A percentile compares a stretch with the other conserved stretches of the same genome.
Conservation (phyloP, 2,113 vertebrate genomes). For the Lepidothrix coronata region DNA sequence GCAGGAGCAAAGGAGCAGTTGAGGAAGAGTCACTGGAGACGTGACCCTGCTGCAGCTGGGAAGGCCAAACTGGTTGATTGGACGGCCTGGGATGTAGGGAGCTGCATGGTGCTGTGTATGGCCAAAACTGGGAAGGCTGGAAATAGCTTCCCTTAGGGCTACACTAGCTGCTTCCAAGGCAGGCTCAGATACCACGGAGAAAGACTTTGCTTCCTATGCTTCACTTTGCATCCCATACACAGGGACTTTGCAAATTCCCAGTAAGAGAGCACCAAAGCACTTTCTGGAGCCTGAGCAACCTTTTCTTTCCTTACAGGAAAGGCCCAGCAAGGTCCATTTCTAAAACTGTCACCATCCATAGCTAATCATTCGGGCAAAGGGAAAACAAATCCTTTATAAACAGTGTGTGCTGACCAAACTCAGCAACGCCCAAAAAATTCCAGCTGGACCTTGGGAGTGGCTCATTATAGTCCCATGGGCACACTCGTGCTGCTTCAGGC, state of each 20-base stretch:
- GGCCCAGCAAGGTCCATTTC: background rate
- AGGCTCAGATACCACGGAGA: background rate
- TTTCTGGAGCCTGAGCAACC: background rate
- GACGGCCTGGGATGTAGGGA: background rate
- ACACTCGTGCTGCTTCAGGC: background rate
- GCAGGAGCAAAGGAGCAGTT: background rate
- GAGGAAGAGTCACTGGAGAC: background rate
- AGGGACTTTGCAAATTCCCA: background rate
- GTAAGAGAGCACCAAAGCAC: background rate
- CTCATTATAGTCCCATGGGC: background rate
- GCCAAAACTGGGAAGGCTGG: background rate
- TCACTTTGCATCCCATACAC: background rate
- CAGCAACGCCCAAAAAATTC: background rate
- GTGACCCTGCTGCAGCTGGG: background rate
- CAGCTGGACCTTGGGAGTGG: background rate
- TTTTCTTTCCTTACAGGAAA: background rate
- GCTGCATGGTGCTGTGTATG: rapidly evolving
- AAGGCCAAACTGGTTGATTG: background rate
- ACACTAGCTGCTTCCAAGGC: background rate
- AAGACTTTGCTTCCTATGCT: background rate
- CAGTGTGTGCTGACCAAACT: background rate
- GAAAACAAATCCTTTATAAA: background rate
- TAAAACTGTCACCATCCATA: background rate
- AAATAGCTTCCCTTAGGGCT: background rate
- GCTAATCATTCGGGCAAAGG: background rate